Evolutionary conservation across 2,888 invertebrate species (phyloP).

Genomic region (Ctenicera cuprea): DNA sequence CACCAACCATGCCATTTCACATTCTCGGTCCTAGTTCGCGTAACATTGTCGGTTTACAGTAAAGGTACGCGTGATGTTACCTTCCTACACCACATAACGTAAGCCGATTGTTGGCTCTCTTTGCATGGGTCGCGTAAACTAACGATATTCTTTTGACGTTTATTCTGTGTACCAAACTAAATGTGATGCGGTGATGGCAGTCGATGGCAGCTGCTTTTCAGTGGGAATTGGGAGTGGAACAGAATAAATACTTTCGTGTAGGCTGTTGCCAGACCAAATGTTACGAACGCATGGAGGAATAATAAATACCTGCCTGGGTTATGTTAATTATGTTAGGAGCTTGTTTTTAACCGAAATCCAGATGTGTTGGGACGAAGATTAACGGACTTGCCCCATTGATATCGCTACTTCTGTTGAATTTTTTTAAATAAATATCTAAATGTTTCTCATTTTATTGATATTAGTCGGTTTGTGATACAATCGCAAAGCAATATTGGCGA

Average conservation of each 20-base stretch:
- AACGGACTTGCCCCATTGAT: background rate
- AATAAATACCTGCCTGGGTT: slow-evolving; percentile 31
- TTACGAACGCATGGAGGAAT: slow-evolving; percentile 21
- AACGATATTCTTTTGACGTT: slow-evolving; percentile 25
- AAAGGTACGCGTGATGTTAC: slow-evolving; percentile 28
- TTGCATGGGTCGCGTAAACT: slow-evolving; percentile 22
- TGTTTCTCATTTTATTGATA: too few species aligned
- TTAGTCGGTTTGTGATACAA: too few species aligned
- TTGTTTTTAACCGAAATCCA: slow-evolving; percentile 31
- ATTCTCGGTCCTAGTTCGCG: slow-evolving; percentile 19
- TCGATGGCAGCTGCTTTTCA: slow-evolving; percentile 34
- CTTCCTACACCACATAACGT: slow-evolving; percentile 29
- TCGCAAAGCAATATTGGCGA: too few species aligned
- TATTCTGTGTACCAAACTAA: slow-evolving; percentile 31
- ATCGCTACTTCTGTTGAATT: background rate
- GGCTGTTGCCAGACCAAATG: slow-evolving; percentile 30
- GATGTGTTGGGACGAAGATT: slow-evolving; percentile 4
- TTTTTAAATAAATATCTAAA: too few species aligned
- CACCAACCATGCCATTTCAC: slow-evolving; percentile 10
- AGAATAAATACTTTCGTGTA: slow-evolving; percentile 31
- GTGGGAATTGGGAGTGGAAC: slow-evolving; percentile 35
- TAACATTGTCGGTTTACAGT: slow-evolving; percentile 13
- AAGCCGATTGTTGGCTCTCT: slow-evolving; percentile 18
- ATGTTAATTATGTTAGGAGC: slow-evolving; percentile 32
- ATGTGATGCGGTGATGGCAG: slow-evolving; percentile 16